These are phyloP conservation scores for Acanthococcus lagerstroemiae DNA, from an alignment of 2,888 invertebrate species.

Conservation along the genomic window DNA sequence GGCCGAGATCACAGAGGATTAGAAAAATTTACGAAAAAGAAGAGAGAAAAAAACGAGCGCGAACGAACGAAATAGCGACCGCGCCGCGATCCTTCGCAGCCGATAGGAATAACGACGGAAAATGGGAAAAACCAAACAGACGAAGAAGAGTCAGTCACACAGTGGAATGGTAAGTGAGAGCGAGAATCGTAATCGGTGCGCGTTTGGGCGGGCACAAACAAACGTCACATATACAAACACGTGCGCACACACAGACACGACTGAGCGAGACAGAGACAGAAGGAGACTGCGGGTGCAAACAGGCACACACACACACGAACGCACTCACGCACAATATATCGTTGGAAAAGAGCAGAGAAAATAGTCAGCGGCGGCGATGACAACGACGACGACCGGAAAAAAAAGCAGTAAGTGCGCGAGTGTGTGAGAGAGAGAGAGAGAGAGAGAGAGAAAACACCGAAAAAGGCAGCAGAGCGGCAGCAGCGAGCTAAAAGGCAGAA, in stretches of 20 bases:
- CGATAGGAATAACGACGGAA: neutral
- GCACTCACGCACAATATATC: neutral
- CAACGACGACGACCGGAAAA: neutral
- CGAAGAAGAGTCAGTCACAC: constrained; percentile 28
- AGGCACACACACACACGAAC: constrained; percentile 9
- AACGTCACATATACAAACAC: constrained; percentile 33
- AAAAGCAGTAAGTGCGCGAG: constrained; percentile 6
- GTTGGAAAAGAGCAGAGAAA: neutral
- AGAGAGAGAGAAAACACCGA: neutral
- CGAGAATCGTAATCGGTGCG: constrained; percentile 27
- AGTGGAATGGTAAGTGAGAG: constrained; percentile 25
- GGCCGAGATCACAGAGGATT: neutral
- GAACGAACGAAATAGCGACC: too few relatives aligned
- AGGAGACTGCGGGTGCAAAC: constrained; percentile 41
- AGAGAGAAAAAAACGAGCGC: neutral
- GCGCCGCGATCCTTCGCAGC: too few relatives aligned
- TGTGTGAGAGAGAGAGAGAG: neutral
- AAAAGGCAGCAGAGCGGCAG: too few relatives aligned
- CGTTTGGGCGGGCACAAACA: constrained; percentile 29
- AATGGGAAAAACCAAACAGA: constrained; percentile 14
- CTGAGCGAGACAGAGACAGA: constrained; percentile 36
- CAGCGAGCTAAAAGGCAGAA: too few relatives aligned
- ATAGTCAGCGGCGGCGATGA: too few relatives aligned
- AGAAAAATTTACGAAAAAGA: neutral
- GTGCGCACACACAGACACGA: constrained; percentile 38